Percentiles rank a stretch among this genome's conserved stretches.
phyloP scores from a whole-genome alignment of 2,113 vertebrate species.

The Cervus canadensis region DNA sequence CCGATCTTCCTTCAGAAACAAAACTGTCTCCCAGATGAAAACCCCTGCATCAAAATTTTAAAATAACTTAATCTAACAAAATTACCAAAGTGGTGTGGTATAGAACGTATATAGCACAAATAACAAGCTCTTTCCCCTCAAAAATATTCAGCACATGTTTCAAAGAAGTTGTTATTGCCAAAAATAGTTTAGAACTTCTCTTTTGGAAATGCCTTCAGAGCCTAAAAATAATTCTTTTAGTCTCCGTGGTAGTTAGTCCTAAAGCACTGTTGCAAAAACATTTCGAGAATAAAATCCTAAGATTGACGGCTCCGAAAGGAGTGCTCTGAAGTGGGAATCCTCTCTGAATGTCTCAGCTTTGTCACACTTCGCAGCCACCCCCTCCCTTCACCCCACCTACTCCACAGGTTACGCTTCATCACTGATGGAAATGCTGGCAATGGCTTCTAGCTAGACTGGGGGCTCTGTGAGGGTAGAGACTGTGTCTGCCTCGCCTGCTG shows the following conservation, averaged over 20 bases:
- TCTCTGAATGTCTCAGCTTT: neutral
- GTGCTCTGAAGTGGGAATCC: neutral
- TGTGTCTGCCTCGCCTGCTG: fast-evolving
- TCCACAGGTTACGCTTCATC: fast-evolving
- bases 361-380: neutral
- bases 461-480: neutral
- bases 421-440: neutral
- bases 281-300: neutral
- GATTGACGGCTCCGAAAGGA: neutral
- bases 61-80: neutral
- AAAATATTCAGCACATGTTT: neutral
- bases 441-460: neutral
- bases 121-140: neutral
- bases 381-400: fast-evolving
- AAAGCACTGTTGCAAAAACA: neutral
- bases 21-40: neutral
- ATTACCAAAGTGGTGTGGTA: neutral
- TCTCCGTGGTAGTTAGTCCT: neutral
- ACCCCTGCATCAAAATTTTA: neutral
- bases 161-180: neutral
- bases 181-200: neutral
- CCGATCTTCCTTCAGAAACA: neutral
- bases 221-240: neutral
- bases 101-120: neutral
- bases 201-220: neutral